Conservation (phyloP, 2,113 vertebrate genomes). For the Melanerpes aurifrons region DNA sequence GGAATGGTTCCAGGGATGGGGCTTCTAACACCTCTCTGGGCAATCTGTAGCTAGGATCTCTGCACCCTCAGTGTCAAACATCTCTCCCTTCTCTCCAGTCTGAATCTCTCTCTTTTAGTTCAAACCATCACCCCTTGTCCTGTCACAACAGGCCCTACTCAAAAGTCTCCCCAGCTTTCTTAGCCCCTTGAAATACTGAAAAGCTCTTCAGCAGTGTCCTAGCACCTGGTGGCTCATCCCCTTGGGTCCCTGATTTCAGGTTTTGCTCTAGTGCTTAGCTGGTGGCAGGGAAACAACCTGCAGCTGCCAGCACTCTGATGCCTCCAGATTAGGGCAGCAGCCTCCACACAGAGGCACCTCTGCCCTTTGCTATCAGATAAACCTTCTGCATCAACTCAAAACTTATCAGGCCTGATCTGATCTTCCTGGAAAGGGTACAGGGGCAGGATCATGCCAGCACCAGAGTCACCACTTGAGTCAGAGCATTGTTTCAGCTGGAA, state of each 20-base stretch:
- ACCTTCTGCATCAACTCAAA: not conserved
- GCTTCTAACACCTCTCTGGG: not conserved
- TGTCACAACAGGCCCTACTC: not conserved
- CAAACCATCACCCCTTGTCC: not conserved
- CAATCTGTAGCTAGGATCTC: not conserved
- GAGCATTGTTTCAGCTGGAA: too few relatives aligned
- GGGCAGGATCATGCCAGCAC: not conserved
- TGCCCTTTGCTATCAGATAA: conserved; percentile 38
- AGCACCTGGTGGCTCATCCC: not conserved
- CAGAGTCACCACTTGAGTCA: not conserved
- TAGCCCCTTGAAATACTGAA: not conserved
- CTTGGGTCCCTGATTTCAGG: not conserved
- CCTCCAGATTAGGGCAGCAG: not conserved
- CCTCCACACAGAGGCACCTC: not conserved
- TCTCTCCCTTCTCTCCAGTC: not conserved
- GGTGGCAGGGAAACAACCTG: not conserved
- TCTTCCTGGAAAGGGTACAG: conserved; percentile 30
- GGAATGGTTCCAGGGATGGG: too few relatives aligned
- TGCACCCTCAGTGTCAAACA: not conserved
- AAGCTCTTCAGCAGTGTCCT: not conserved
- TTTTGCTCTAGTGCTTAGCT: not conserved
- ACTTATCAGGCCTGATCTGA: not conserved
- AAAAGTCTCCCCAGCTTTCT: not conserved
- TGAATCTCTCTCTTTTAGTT: too few relatives aligned
- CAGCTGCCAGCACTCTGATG: not conserved